Conservation (phyloP, 2,888 invertebrate species). For the Andricus quercusramuli region DNA sequence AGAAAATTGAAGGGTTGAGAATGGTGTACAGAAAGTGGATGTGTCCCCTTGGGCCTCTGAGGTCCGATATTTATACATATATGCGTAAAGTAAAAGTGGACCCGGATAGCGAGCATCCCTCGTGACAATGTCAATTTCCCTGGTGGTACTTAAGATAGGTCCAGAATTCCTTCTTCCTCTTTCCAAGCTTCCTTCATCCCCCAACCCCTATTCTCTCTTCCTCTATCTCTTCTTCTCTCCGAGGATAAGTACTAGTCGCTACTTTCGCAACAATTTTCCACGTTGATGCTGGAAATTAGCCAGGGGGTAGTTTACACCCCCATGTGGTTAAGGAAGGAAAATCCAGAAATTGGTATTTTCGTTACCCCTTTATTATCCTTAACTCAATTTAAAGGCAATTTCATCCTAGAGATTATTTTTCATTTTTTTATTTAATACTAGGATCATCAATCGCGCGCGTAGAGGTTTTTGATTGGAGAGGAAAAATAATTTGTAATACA, state of each 20-base stretch:
- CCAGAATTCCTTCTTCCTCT: conserved; percentile 59
- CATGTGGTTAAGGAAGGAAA: not conserved
- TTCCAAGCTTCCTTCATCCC: conserved; percentile 57
- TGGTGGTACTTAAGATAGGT: conserved; percentile 61
- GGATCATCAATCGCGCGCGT: too few relatives aligned
- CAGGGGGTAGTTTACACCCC: not conserved
- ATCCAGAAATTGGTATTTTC: conserved; percentile 17
- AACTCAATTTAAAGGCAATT: not conserved
- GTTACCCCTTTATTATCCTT: not conserved
- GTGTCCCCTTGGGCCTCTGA: conserved; percentile 28
- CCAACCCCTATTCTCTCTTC: conserved; percentile 54
- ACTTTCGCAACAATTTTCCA: conserved; percentile 24
- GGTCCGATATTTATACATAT: conserved; percentile 27
- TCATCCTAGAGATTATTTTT: not conserved
- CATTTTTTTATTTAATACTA: not conserved
- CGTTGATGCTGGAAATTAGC: not conserved
- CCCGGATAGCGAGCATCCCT: conserved; percentile 63
- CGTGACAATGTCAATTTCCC: conserved; percentile 74
- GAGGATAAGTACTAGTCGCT: conserved; percentile 55
- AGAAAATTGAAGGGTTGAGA: conserved; percentile 12
- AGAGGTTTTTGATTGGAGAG: too few relatives aligned
- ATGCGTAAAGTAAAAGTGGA: conserved; percentile 45
- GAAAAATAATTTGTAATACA: too few relatives aligned
- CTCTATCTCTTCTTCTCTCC: conserved; percentile 59
- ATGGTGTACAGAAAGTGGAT: conserved; percentile 17